These are phyloP conservation scores for Phyllostomus hastatus DNA, from an alignment of 2,113 vertebrate species.

Conservation along the genomic window DNA sequence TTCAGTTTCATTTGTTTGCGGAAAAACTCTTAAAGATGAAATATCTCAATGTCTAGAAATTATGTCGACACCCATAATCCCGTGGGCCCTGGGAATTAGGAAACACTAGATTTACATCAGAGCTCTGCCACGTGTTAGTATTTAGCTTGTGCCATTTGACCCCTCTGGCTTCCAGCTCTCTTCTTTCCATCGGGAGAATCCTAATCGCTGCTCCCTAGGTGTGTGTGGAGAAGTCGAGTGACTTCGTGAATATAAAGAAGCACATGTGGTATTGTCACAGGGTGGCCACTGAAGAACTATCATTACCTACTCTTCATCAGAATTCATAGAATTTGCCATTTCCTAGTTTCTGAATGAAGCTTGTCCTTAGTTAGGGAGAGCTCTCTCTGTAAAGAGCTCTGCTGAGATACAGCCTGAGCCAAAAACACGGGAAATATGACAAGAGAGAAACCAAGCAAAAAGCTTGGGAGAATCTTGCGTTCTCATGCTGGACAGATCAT, in stretches of 20 bases:
- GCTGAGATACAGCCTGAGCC: background rate
- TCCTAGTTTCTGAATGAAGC: background rate
- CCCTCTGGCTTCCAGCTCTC: background rate
- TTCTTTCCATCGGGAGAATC: background rate
- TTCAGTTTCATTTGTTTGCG: background rate
- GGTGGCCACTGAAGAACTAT: background rate
- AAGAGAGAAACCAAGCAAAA: background rate
- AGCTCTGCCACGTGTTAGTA: background rate
- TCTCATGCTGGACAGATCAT: background rate
- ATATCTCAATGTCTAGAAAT: background rate
- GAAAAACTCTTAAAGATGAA: background rate
- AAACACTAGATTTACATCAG: background rate
- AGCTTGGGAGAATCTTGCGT: background rate
- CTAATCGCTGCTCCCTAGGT: background rate
- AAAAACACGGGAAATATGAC: background rate
- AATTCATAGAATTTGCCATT: background rate
- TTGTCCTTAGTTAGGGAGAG: background rate
- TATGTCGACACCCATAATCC: background rate
- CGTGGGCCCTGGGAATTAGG: background rate
- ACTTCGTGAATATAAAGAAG: background rate
- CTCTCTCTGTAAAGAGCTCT: background rate
- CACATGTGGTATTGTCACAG: background rate
- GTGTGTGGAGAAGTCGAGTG: background rate
- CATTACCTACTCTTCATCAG: background rate
- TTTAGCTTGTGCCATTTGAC: background rate